Evolutionary conservation across 2,797 vertebrate species (phyloP).

Genomic region (Sitta carolinensis): DNA sequence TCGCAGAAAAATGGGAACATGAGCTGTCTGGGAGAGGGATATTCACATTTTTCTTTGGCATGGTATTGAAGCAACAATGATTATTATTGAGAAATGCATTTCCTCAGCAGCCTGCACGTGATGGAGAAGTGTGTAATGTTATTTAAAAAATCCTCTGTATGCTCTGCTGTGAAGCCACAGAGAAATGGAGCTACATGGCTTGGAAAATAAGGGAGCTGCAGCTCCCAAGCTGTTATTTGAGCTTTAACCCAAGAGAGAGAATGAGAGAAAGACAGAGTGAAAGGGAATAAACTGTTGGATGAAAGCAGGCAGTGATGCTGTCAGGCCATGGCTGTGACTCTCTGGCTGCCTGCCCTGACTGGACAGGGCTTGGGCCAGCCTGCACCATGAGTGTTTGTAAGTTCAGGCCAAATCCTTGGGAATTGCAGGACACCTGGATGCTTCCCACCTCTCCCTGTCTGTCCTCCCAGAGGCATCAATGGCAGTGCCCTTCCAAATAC

Average conservation of each 20-base stretch:
- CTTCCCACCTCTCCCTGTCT: not conserved
- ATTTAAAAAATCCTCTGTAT: slow-evolving; percentile 11
- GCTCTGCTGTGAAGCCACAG: not conserved
- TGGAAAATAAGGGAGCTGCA: not conserved
- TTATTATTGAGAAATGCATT: slow-evolving; percentile 5
- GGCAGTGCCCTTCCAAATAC: not conserved
- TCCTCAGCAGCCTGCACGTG: not conserved
- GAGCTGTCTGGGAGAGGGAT: not conserved
- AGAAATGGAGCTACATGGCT: not conserved
- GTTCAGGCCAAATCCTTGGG: not conserved
- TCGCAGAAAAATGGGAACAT: not conserved
- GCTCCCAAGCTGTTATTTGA: not conserved
- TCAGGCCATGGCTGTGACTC: not conserved
- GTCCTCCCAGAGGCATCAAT: not conserved
- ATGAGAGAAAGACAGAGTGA: not conserved
- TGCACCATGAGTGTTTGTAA: not conserved
- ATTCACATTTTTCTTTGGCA: not conserved
- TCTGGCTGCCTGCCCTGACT: not conserved
- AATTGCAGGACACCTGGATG: not conserved
- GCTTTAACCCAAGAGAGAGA: not conserved
- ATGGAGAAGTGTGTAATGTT: not conserved
- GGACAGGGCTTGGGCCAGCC: not conserved
- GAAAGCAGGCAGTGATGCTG: not conserved
- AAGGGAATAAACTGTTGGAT: not conserved
- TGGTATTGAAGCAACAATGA: not conserved